Evolutionary conservation across 1,140 invertebrate genomes (phyloP).

Genomic region (Bombus superbus): DNA sequence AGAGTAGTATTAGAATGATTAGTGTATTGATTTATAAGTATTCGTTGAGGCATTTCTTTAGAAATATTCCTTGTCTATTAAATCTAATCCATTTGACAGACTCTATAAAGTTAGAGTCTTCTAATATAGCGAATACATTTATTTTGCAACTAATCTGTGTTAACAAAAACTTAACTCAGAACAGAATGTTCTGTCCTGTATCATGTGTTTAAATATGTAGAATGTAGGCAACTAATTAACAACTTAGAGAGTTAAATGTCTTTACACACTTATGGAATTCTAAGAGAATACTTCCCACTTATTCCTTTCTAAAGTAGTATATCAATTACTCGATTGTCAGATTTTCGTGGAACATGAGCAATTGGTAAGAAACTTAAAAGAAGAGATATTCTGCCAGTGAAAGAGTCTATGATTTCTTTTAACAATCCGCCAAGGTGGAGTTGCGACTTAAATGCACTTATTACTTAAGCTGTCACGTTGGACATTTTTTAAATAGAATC

Average conservation of each 20-base stretch:
- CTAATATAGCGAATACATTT: no score
- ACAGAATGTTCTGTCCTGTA: no score
- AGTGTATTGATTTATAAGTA: no score
- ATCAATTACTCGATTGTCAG: not conserved
- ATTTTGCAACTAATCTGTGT: no score
- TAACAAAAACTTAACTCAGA: no score
- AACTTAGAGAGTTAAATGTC: not conserved
- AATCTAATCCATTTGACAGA: no score
- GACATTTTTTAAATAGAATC: slow-evolving; percentile 17
- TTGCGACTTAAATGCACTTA: slow-evolving; percentile 57
- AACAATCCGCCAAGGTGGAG: slow-evolving; percentile 16
- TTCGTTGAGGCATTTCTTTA: not conserved
- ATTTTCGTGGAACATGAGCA: not conserved
- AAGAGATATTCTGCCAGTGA: slow-evolving; percentile 20
- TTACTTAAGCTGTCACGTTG: slow-evolving; percentile 47
- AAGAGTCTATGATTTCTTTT: not conserved
- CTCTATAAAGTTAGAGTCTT: no score
- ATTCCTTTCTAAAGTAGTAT: not conserved
- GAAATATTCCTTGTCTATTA: not conserved
- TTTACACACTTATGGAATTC: not conserved
- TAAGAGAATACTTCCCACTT: not conserved
- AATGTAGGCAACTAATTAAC: not conserved
- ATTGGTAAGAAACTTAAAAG: not conserved
- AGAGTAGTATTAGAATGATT: no score
- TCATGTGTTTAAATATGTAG: no score